These are phyloP conservation scores for Psilopogon haemacephalus DNA, from an alignment of 2,113 vertebrate genomes.

Conservation along the genomic window DNA sequence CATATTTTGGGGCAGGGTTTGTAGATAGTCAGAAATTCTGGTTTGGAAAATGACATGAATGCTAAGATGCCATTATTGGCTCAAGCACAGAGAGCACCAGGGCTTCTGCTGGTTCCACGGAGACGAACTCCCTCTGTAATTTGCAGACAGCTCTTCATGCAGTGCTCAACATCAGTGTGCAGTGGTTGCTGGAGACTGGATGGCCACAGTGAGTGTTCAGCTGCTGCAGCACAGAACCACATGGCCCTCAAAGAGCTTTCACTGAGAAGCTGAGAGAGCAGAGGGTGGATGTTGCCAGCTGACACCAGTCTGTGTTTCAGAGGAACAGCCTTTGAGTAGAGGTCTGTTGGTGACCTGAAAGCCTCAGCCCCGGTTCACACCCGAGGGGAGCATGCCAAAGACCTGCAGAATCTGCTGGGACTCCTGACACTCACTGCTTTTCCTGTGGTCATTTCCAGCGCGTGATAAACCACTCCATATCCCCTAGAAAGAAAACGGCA, in stretches of 20 bases:
- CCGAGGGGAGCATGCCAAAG: background rate
- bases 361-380: background rate
- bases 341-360: background rate
- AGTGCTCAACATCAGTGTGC: background rate
- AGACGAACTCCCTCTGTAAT: background rate
- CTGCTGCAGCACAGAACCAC: background rate
- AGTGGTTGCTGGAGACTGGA: too few species aligned
- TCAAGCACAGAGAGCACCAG: background rate
- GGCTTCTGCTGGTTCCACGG: background rate
- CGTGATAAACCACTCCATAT: slow-evolving; percentile 94
- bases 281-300: background rate
- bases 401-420: background rate
- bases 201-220: background rate
- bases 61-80: too few species aligned
- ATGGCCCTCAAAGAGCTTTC: background rate
- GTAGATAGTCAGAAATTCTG: too few species aligned
- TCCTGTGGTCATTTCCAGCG: slow-evolving; percentile 94
- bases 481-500: slow-evolving; percentile 79
- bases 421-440: slow-evolving; percentile 83
- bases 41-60: too few species aligned
- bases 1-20: too few species aligned
- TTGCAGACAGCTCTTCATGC: background rate
- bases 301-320: background rate
- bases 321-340: background rate
- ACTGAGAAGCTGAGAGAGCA: background rate